Evolutionary conservation across 2,797 vertebrate genomes (phyloP), one percentile per base, ranked within the genome.

Genomic region (Brachyrhaphis roseni): DNA sequence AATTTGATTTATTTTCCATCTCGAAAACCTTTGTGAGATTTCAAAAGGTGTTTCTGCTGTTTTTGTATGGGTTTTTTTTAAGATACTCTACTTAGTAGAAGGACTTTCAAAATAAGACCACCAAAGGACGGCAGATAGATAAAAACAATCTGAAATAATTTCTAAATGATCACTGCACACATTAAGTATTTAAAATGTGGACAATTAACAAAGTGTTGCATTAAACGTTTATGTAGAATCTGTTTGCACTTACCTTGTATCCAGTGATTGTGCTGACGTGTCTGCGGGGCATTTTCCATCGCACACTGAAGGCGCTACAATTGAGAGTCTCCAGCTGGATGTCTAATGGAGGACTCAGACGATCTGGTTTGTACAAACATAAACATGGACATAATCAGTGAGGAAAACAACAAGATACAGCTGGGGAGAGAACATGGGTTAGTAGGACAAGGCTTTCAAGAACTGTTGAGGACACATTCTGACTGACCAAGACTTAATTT

Each of bases 221-320:
- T 36, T 64, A 39, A 47, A 7, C 6, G 34, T 39, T 71, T 15
- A 59, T n/a, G 51, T 34, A 72, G 68, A 66, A 51, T 18, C 41
- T 43, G n/a, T 49, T 45, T 75, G 57, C 41, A 28, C 46, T 88
- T 89, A 99, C 98, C 78, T 97, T 98, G 88, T 98, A 99, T 12
- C 97, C 97, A 0, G 94, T 95, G 91, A 99, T 93, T 80, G 95
- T 96, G 88, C 94, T 96, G 0, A 93, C 88, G 0, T 97, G 96
- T 83, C 96, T 95, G 12, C 95, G 93, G 4, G 97, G 97, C 96
- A 97, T 97, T 88, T 96, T 97, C 98, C 98, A 99, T 79, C 96
- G 96, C 55, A 98, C 94, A 0, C 95, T 95, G 87, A 99, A 95
- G 0, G 98, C 96, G 0, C 98, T 97, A 83, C 98, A 99, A 95